Conservation (phyloP, 2,888 invertebrate species). For the Dascillus cervinus region DNA sequence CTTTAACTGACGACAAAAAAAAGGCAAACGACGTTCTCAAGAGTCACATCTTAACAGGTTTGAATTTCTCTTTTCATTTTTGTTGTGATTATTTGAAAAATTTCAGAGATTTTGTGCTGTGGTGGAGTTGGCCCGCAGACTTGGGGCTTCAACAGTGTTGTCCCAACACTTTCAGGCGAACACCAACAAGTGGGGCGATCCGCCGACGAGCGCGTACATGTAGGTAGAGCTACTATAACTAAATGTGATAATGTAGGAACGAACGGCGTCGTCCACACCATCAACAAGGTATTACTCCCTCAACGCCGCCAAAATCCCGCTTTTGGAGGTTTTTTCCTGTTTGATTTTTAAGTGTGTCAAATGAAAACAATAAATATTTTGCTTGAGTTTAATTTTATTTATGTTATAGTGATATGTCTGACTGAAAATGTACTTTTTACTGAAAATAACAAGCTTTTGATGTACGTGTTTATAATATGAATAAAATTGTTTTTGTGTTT, state of each 20-base stretch:
- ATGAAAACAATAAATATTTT: constrained; percentile 5
- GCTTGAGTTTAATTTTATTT: constrained; percentile 11
- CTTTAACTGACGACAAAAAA: constrained; percentile 43
- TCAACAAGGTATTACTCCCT: constrained; percentile 47
- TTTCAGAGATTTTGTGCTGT: constrained; percentile 41
- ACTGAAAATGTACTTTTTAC: constrained; percentile 16
- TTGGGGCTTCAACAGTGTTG: constrained; percentile 37
- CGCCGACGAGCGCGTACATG: constrained; percentile 31
- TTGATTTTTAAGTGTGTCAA: constrained; percentile 30
- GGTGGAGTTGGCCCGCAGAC: constrained; percentile 38
- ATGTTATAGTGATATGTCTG: constrained; percentile 14
- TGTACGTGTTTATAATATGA: constrained; percentile 10
- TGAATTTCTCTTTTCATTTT: constrained; percentile 4
- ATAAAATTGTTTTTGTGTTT: constrained; percentile 1
- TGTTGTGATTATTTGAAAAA: constrained; percentile 2
- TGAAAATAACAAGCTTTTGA: constrained; percentile 7
- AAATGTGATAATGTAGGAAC: constrained; percentile 48
- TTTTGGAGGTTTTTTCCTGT: constrained; percentile 34
- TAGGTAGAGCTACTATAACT: constrained; percentile 35
- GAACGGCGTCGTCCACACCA: constrained; percentile 52
- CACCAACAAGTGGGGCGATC: constrained; percentile 34
- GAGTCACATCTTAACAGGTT: constrained; percentile 49
- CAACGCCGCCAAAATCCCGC: constrained; percentile 28
- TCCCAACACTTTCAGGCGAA: constrained; percentile 33
- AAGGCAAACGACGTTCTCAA: constrained; percentile 44